These are phyloP conservation scores for Enteromius radiatus DNA, from an alignment of 2,797 vertebrate species.

Conservation along the genomic window DNA sequence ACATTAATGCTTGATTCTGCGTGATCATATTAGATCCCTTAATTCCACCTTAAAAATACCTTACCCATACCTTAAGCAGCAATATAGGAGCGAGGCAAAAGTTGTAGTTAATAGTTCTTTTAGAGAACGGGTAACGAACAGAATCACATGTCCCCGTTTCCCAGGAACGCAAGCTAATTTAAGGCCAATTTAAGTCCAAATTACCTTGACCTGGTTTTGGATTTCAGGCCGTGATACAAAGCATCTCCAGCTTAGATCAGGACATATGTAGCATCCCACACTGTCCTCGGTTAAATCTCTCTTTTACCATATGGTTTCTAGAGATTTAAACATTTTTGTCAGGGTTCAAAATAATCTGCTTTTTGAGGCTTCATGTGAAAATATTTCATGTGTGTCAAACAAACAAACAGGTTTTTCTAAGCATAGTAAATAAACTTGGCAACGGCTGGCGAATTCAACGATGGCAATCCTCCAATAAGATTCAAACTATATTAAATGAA, in stretches of 20 bases:
- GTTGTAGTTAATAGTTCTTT: background rate
- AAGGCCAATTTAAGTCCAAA: slow-evolving; percentile 35
- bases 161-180: slow-evolving; percentile 29
- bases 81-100: background rate
- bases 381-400: background rate
- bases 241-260: slow-evolving; percentile 14
- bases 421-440: background rate
- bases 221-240: slow-evolving; percentile 30
- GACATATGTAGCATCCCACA: background rate
- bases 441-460: background rate
- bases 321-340: background rate
- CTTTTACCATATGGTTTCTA: background rate
- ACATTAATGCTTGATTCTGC: background rate
- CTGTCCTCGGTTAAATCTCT: background rate
- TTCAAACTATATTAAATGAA: background rate
- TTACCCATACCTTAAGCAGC: background rate
- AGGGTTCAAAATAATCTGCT: background rate
- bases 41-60: background rate
- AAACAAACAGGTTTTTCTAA: background rate
- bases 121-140: background rate
- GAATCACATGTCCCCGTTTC: slow-evolving; percentile 15
- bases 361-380: background rate
- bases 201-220: slow-evolving; percentile 37
- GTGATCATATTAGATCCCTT: background rate
- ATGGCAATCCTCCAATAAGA: background rate